These are phyloP conservation scores for Hydrotaea diabolus DNA, from an alignment of 2,888 invertebrate genomes.

Conservation along the genomic window DNA sequence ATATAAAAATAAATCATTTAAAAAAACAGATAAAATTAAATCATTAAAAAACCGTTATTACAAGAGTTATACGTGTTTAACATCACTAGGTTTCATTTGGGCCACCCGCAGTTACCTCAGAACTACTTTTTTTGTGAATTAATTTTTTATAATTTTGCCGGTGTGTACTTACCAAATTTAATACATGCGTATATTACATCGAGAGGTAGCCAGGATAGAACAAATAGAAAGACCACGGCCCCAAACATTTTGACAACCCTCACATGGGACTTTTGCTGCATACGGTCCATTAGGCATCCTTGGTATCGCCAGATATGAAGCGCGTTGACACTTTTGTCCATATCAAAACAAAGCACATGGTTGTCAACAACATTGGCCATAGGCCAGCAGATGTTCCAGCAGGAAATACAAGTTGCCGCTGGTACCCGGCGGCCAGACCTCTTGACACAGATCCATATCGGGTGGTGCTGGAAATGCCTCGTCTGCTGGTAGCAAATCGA, in stretches of 20 bases:
- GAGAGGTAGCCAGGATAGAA: conserved; percentile 95
- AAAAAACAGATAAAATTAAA: too few species aligned
- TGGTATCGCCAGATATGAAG: conserved; percentile 94
- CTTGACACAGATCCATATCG: conserved; percentile 88
- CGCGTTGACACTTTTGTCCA: conserved; percentile 95
- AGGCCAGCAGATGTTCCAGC: conserved; percentile 92
- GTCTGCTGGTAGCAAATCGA: conserved; percentile 84
- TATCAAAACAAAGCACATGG: conserved; percentile 94
- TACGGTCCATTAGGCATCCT: conserved; percentile 94
- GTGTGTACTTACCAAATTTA: conserved; percentile 86
- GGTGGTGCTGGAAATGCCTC: conserved; percentile 85
- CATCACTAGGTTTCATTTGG: too few species aligned
- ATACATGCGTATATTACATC: conserved; percentile 94
- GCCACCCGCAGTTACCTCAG: too few species aligned
- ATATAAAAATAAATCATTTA: too few species aligned
- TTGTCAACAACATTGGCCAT: conserved; percentile 93
- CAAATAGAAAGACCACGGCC: conserved; percentile 95
- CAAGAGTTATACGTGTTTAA: too few species aligned
- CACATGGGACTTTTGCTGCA: conserved; percentile 96
- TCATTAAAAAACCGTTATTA: too few species aligned
- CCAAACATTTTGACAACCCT: conserved; percentile 97
- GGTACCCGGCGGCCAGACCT: conserved; percentile 92
- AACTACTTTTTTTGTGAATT: too few species aligned
- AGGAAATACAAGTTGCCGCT: conserved; percentile 93
- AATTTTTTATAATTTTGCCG: too few species aligned